These are phyloP conservation scores for Bufotes viridis DNA, from an alignment of 2,797 vertebrate species.

Conservation along the genomic window DNA sequence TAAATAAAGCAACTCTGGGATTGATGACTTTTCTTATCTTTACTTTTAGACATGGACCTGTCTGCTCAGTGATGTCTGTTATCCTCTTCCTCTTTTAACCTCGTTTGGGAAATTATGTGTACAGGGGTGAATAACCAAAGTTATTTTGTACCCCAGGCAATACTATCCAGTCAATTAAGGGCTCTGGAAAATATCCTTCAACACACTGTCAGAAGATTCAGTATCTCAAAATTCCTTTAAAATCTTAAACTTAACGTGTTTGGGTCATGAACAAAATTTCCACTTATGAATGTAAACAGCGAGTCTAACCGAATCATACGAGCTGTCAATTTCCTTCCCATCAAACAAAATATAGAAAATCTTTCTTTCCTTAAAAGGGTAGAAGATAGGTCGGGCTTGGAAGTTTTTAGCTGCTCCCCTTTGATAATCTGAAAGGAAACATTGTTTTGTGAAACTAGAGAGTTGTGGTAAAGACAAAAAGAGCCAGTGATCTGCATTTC, in stretches of 20 bases:
- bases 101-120: background rate
- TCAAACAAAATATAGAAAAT: background rate
- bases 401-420: background rate
- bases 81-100: background rate
- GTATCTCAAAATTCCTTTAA: slow-evolving; percentile 71
- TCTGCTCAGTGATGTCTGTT: background rate
- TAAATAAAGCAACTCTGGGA: background rate
- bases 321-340: slow-evolving; percentile 28
- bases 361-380: background rate
- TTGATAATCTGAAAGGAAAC: slow-evolving; percentile 40
- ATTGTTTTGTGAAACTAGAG: slow-evolving; percentile 36
- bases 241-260: slow-evolving; percentile 68
- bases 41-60: background rate
- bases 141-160: slow-evolving; percentile 8
- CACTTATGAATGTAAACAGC: slow-evolving; percentile 27
- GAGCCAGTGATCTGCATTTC: slow-evolving; percentile 8
- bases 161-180: slow-evolving; percentile 19
- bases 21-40: background rate
- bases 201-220: slow-evolving; percentile 71
- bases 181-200: slow-evolving; percentile 65
- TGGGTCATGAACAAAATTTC: slow-evolving; percentile 51
- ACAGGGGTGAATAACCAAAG: slow-evolving; percentile 27
- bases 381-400: slow-evolving; percentile 7
- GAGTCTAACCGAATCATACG: slow-evolving; percentile 35
- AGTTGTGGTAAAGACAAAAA: slow-evolving; percentile 31